phyloP scores from a whole-genome alignment of 1,140 invertebrate genomes.

The Drosophila ogumai region DNA sequence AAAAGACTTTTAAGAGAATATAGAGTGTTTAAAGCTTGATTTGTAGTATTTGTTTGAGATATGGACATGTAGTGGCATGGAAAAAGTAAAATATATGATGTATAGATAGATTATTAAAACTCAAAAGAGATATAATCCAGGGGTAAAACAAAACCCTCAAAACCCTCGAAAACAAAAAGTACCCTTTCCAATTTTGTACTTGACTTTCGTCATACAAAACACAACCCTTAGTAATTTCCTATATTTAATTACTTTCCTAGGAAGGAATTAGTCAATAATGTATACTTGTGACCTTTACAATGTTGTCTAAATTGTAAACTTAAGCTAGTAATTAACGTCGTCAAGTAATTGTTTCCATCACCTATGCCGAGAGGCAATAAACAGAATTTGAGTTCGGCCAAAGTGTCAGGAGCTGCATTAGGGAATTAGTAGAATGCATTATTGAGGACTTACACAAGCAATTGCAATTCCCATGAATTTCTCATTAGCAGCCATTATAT shows the following conservation, averaged over 20 bases:
- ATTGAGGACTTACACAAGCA: neutral
- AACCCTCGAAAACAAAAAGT: neutral
- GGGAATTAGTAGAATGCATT: slow-evolving; percentile 3
- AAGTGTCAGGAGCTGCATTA: neutral
- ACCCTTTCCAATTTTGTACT: neutral
- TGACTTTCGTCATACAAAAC: neutral
- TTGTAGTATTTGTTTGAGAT: neutral
- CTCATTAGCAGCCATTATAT: neutral
- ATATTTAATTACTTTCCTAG: neutral
- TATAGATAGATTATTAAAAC: neutral
- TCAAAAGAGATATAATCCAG: neutral
- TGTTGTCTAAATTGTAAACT: neutral
- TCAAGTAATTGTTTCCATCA: neutral
- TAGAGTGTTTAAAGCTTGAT: neutral
- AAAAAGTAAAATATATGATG: neutral
- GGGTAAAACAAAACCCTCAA: too few relatives aligned
- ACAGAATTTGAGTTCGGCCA: neutral
- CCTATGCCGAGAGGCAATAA: neutral
- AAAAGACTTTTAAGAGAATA: neutral
- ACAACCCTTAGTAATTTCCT: neutral
- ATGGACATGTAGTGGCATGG: too few relatives aligned
- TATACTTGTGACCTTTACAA: neutral
- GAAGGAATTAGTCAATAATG: too few relatives aligned
- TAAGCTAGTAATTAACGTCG: neutral
- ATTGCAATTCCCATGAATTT: slow-evolving; percentile 6